These are phyloP conservation scores for Drosophila picticornis DNA, from an alignment of 2,888 invertebrate species.

Conservation along the genomic window DNA sequence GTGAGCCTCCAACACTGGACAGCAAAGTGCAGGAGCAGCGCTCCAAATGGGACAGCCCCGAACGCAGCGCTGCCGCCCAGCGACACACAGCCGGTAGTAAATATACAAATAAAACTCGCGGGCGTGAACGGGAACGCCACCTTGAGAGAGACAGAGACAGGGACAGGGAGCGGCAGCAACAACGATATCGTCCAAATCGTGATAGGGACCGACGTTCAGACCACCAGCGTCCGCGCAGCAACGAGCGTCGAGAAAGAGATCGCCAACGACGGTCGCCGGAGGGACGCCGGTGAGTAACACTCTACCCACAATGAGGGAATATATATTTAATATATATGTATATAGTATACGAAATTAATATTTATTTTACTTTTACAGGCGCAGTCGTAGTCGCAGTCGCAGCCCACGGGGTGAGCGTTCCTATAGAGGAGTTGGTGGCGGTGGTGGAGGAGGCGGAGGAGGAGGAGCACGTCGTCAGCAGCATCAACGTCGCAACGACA, in stretches of 20 bases:
- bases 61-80: slow-evolving; percentile 40
- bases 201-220: slow-evolving; percentile 36
- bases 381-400: slow-evolving; percentile 62
- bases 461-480: slow-evolving; percentile 41
- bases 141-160: slow-evolving; percentile 23
- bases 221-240: slow-evolving; percentile 42
- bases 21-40: slow-evolving; percentile 62
- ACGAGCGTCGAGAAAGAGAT: slow-evolving; percentile 52
- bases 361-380: slow-evolving; percentile 10
- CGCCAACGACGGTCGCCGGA: slow-evolving; percentile 62
- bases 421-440: slow-evolving; percentile 28
- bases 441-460: slow-evolving; percentile 2
- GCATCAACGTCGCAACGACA: slow-evolving; percentile 47
- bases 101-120: slow-evolving; percentile 26
- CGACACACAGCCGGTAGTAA: slow-evolving; percentile 26
- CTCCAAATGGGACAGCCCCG: slow-evolving; percentile 82
- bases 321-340: neutral
- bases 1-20: slow-evolving; percentile 7
- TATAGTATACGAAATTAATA: neutral
- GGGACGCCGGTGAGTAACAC: slow-evolving; percentile 55
- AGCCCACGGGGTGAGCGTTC: slow-evolving; percentile 71
- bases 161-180: slow-evolving; percentile 26
- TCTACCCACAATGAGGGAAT: neutral
- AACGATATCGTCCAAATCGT: slow-evolving; percentile 1
- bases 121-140: slow-evolving; percentile 25